phyloP scores from a whole-genome alignment of 2,888 invertebrate species.

The Ommatoiulus sabulosus region DNA sequence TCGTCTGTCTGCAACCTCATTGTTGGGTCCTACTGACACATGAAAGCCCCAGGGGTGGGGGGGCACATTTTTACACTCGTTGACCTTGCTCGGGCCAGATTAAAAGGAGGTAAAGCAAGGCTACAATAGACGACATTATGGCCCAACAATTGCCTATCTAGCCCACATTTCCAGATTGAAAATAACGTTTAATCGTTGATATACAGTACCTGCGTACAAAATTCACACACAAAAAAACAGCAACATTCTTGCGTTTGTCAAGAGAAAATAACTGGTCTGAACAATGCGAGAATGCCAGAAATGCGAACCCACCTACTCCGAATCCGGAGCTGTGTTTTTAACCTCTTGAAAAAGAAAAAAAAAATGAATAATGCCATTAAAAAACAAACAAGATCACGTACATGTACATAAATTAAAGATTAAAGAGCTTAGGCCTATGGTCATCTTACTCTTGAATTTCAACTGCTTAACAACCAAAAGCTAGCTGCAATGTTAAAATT shows the following conservation, averaged over 20 bases:
- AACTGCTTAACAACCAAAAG: too few species aligned
- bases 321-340: background rate
- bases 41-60: conserved; percentile 23
- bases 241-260: background rate
- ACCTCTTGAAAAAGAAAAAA: background rate
- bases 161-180: conserved; percentile 11
- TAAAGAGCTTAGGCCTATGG: too few species aligned
- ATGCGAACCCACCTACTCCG: conserved; percentile 8
- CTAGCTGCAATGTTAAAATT: too few species aligned
- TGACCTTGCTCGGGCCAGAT: background rate
- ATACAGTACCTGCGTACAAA: background rate
- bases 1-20: conserved; percentile 34
- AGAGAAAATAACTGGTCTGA: conserved; percentile 31
- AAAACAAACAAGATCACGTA: background rate
- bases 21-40: conserved; percentile 40
- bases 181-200: conserved; percentile 29
- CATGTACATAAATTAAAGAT: too few species aligned
- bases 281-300: conserved; percentile 9
- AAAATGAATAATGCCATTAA: background rate
- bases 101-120: background rate
- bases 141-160: background rate
- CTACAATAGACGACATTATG: background rate
- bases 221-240: background rate
- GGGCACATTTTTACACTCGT: conserved; percentile 1
- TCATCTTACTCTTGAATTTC: too few species aligned